These are phyloP conservation scores for Sparidentex hasta DNA, from an alignment of 2,797 vertebrate species.

Conservation along the genomic window DNA sequence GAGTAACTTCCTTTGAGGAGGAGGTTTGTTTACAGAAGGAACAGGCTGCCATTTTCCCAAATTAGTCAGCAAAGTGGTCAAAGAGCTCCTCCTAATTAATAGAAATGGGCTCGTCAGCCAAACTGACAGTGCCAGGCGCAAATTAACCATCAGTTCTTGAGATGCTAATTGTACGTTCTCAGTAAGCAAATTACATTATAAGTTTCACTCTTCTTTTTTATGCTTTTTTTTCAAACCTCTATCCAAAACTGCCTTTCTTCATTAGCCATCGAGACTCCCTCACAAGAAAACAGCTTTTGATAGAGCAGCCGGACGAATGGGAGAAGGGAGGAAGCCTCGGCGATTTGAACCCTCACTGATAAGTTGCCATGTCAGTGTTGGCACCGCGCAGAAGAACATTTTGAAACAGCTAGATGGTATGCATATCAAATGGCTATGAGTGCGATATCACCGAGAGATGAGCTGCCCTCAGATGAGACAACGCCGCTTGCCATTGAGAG, in stretches of 20 bases:
- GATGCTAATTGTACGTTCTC: slow-evolving; percentile 39
- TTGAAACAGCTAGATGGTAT: slow-evolving; percentile 33
- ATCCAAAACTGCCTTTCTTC: slow-evolving; percentile 20
- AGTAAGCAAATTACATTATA: slow-evolving; percentile 39
- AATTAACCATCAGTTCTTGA: slow-evolving; percentile 46
- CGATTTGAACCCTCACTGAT: slow-evolving; percentile 40
- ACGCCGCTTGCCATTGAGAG: slow-evolving; percentile 52
- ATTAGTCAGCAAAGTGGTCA: slow-evolving; percentile 53
- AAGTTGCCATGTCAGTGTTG: slow-evolving; percentile 50
- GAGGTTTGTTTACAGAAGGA: slow-evolving; percentile 45
- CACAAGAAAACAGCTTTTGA: slow-evolving; percentile 35
- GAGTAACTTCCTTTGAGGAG: slow-evolving; percentile 15
- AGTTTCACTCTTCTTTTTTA: slow-evolving; percentile 29
- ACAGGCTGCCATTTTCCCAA: slow-evolving; percentile 45
- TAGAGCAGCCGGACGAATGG: slow-evolving; percentile 32
- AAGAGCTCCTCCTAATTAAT: slow-evolving; percentile 52
- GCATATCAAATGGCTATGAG: slow-evolving; percentile 61
- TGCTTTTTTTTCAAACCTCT: neutral
- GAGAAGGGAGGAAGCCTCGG: slow-evolving; percentile 14
- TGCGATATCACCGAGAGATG: slow-evolving; percentile 54
- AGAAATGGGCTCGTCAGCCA: slow-evolving; percentile 44
- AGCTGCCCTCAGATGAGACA: slow-evolving; percentile 61
- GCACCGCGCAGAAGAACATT: slow-evolving; percentile 29
- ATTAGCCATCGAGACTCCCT: slow-evolving; percentile 13
- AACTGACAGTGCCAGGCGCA: slow-evolving; percentile 21